Evolutionary conservation across 2,797 vertebrate species (phyloP), one percentile per base, ranked within the genome.

Genomic region (Amblyopsis hoosieri): DNA sequence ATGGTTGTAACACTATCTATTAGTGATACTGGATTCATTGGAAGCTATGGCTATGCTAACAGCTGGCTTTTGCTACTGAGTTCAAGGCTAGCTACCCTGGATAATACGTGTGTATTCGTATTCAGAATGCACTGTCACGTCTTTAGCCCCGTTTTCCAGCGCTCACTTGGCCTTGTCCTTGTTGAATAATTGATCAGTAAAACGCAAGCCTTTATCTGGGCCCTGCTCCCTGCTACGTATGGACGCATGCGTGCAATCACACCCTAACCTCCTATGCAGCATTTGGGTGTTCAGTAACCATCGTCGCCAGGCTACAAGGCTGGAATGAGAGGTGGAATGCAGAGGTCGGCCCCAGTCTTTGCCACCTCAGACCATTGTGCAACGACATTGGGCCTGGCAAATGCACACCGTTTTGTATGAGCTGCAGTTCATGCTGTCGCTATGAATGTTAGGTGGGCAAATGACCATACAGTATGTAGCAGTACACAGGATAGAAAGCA

Each of bases 131-230:
- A 67, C 53, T 2, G 57, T 79, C 74, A 83, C 60, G 78, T 60
- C 56, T 63, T 62, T 62, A 45, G 37, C 48, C 59, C 69, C 63
- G 54, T 69, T 55, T 49, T 60, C 58, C 60, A 57, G 15, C 68
- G 60, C 73, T 80, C 74, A 66, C 76, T 83, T 82, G 66, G 72
- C 72, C 80, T 83, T 73, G 82, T 83, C 83, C 79, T 85, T 85
- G 80, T 62, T 89, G 76, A 90, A 89, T 91, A 79, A 88, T 90
- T 86, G 67, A 90, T 78, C 65, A 79, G 75, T 47, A 53, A 79
- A 23, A 78, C 33, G 55, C 64, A 56, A 67, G 66, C 46, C 71
- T 81, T 76, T 81, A 85, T 85, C 71, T 58, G 60, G 71, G 76
- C 76, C 75, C 62, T 68, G 62, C 76, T 66, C 51, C 2, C 78